phyloP scores from a whole-genome alignment of 1,140 invertebrate genomes.

The Coelopa frigida region DNA sequence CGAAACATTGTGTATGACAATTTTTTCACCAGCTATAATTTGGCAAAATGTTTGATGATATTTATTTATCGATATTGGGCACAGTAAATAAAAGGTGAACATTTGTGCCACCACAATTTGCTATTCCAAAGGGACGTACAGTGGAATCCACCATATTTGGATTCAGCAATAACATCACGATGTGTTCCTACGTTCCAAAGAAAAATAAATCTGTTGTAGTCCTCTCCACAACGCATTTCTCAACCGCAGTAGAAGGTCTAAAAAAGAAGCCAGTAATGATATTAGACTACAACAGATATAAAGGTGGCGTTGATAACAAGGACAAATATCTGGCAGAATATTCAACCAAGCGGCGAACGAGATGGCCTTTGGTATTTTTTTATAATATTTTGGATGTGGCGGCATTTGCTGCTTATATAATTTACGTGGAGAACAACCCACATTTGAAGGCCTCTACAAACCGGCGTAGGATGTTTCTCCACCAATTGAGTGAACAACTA shows the following conservation, averaged over 20 bases:
- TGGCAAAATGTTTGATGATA: conserved; percentile 21
- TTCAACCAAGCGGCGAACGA: conserved; percentile 18
- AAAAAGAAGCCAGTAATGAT: conserved; percentile 40
- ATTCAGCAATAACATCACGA: conserved; percentile 14
- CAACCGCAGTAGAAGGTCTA: conserved; percentile 4
- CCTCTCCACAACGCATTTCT: conserved; percentile 23
- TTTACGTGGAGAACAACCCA: conserved; percentile 9
- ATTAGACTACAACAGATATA: conserved; percentile 42
- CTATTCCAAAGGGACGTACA: neutral
- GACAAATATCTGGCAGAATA: conserved; percentile 36
- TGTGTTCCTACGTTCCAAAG: conserved; percentile 23
- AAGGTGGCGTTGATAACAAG: conserved; percentile 45
- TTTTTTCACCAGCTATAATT: conserved; percentile 26
- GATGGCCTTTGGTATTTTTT: conserved; percentile 34
- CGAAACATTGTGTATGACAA: conserved; percentile 28
- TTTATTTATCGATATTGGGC: conserved; percentile 22
- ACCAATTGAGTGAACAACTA: neutral
- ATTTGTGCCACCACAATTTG: conserved; percentile 1
- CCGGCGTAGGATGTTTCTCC: conserved; percentile 4
- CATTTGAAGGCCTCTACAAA: neutral
- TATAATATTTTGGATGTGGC: conserved; percentile 30
- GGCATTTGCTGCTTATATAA: too few relatives aligned
- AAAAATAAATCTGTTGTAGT: conserved; percentile 23
- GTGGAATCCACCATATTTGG: conserved; percentile 20
- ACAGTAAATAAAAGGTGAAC: conserved; percentile 37